These are phyloP conservation scores for Brachionus manjavacas DNA, from an alignment of 1,140 invertebrate genomes.

Conservation along the genomic window DNA sequence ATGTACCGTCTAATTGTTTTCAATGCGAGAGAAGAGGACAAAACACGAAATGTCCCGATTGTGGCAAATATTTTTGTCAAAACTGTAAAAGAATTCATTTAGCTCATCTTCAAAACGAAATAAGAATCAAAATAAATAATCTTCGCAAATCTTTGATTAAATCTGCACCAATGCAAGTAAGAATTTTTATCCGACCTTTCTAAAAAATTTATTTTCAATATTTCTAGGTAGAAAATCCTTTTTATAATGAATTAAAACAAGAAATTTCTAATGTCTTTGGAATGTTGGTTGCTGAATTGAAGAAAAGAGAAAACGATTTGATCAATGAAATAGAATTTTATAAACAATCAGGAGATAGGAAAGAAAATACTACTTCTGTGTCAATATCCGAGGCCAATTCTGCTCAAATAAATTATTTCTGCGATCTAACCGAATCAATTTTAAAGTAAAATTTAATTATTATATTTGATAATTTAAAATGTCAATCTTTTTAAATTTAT, in stretches of 20 bases:
- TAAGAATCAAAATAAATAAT: not conserved
- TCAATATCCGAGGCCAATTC: slow-evolving; percentile 70
- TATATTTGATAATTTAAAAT: not conserved
- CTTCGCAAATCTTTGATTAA: not conserved
- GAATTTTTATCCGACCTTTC: not conserved
- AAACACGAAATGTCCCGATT: slow-evolving; percentile 19
- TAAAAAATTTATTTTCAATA: slow-evolving; percentile 50
- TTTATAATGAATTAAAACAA: slow-evolving; percentile 75
- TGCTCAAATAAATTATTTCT: slow-evolving; percentile 84
- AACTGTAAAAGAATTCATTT: slow-evolving; percentile 28
- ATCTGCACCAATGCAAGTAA: not conserved
- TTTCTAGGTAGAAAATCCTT: slow-evolving; percentile 80
- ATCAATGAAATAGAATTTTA: slow-evolving; percentile 83
- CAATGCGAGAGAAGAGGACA: not conserved
- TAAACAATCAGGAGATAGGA: slow-evolving; percentile 70
- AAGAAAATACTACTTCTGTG: slow-evolving; percentile 71
- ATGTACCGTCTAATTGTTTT: not conserved
- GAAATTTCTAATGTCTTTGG: slow-evolving; percentile 86
- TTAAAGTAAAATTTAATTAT: not conserved
- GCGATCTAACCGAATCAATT: slow-evolving; percentile 77
- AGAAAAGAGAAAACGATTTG: slow-evolving; percentile 81
- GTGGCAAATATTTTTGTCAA: slow-evolving; percentile 18
- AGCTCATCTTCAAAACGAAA: slow-evolving; percentile 1
- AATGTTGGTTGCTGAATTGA: slow-evolving; percentile 75
- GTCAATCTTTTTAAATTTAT: too few relatives aligned